A percentile compares a stretch with the other conserved stretches of the same genome.
Conservation (phyloP, 2,888 invertebrate species). For the Athalia circularis region DNA sequence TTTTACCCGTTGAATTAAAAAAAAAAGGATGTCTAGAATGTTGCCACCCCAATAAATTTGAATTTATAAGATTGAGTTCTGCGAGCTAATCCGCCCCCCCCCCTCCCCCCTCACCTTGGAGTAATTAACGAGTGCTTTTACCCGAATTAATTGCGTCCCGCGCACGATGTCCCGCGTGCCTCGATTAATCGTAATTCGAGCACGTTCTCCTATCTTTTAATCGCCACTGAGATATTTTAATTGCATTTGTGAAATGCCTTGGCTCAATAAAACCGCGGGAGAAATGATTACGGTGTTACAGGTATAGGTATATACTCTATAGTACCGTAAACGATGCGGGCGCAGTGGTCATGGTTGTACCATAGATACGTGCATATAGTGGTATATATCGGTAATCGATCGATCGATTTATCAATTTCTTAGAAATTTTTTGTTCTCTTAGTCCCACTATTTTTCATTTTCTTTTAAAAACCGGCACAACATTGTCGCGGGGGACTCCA, state of each 20-base stretch:
- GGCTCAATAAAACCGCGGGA: not conserved
- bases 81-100: not conserved
- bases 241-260: constrained; percentile 33
- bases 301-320: not conserved
- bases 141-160: constrained; percentile 21
- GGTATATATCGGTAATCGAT: not conserved
- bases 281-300: constrained; percentile 8
- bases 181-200: constrained; percentile 26
- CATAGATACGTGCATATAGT: too few species aligned
- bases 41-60: too few species aligned
- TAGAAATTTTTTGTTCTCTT: not conserved
- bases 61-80: too few species aligned
- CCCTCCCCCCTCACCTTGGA: not conserved
- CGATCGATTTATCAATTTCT: constrained; percentile 17
- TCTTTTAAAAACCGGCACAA: not conserved
- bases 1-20: too few species aligned
- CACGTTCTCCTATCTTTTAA: not conserved
- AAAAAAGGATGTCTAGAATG: too few species aligned
- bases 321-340: too few species aligned
- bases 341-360: too few species aligned
- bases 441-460: not conserved
- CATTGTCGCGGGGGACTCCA: not conserved
- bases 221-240: constrained; percentile 20
- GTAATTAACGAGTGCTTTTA: constrained; percentile 23
- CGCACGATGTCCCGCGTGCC: not conserved